A percentile compares a stretch with the other conserved stretches of the same genome.
These are phyloP conservation scores for Hydra vulgaris DNA, from an alignment of 30 jellyfish, hydroid and myxozoan genomes.

Conservation along the genomic window DNA sequence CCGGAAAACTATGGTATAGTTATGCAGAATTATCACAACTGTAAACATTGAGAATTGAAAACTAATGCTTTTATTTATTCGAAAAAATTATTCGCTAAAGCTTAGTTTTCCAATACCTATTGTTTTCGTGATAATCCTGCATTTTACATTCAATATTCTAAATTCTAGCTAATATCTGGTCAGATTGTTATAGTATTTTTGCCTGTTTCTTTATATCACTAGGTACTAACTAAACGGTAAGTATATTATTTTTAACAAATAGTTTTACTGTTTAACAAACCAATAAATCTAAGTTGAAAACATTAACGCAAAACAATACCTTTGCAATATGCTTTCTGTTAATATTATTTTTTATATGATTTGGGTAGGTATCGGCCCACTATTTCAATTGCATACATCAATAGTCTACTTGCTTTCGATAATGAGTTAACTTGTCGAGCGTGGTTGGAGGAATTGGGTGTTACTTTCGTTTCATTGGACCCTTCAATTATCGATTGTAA, in stretches of 20 bases:
- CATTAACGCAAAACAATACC: not conserved
- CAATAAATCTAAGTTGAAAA: not conserved
- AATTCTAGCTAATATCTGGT: no score
- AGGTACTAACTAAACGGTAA: not conserved
- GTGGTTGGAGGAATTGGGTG: conserved; percentile 88
- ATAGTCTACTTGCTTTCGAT: conserved; percentile 79
- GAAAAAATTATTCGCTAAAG: not conserved
- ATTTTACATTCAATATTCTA: no score
- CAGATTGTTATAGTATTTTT: no score
- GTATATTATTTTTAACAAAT: not conserved
- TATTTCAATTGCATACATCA: conserved; percentile 66
- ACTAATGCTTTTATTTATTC: not conserved
- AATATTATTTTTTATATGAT: conserved; percentile 8
- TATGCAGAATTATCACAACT: not conserved
- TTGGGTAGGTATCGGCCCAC: conserved; percentile 97
- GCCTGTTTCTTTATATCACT: no score
- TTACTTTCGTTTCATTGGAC: conserved; percentile 50
- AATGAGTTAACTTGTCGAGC: conserved; percentile 62
- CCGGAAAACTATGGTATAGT: not conserved
- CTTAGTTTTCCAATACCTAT: not conserved
- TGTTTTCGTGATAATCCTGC: not conserved
- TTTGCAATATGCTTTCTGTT: not conserved
- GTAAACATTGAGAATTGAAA: not conserved
- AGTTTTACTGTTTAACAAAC: no score
- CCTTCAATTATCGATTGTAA: conserved; percentile 82